Evolutionary conservation across 2,888 invertebrate species (phyloP), one percentile per base, ranked within the genome.

Genomic region (Seira musarum): DNA sequence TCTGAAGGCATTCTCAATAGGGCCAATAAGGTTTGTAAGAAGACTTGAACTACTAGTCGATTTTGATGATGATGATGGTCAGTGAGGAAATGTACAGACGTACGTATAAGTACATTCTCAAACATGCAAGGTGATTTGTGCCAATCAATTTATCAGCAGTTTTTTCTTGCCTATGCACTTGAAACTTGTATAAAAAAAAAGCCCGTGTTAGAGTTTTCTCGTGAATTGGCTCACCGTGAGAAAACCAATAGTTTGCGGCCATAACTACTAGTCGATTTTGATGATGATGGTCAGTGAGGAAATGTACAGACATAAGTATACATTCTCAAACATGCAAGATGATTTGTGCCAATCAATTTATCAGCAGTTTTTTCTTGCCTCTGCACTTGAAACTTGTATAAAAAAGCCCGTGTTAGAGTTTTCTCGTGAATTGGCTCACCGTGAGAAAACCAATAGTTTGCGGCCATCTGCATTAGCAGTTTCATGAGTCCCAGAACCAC

Each of bases 291-390:
- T 13, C 49, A 49, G 17, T 49, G 15, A 30, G 2, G 30, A 30
- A 30, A 30, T 30, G 30, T 30, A n/a, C n/a, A n/a, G n/a, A 30
- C 3, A 30, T 8, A 30, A 30, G 30, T 30, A 8, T 30, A 8
- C 8, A 30, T 30, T 3, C 49, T 49, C 49, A 49, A n/a, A 49
- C 49, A 49, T 49, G 15, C 49, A 3, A 49, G 49, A 15, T 49
- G 49, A 49, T 49, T 49, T 49, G 49, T 49, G 49, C 49, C 49
- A 49, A 49, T 49, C 49, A 49, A 49, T 49, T 15, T 49, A 49
- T 49, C 49, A 49, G 49, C 49, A 49, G 49, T 15, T 49, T 49
- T 49, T 49, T n/a, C 49, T 49, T 49, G 49, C 15, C 15, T 49
- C 6, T 49, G 49, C 49, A 49, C 49, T 49, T 49, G 49, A 49